These are phyloP conservation scores for Cotesia chilonis DNA, from an alignment of 1,140 invertebrate genomes.

Conservation along the genomic window DNA sequence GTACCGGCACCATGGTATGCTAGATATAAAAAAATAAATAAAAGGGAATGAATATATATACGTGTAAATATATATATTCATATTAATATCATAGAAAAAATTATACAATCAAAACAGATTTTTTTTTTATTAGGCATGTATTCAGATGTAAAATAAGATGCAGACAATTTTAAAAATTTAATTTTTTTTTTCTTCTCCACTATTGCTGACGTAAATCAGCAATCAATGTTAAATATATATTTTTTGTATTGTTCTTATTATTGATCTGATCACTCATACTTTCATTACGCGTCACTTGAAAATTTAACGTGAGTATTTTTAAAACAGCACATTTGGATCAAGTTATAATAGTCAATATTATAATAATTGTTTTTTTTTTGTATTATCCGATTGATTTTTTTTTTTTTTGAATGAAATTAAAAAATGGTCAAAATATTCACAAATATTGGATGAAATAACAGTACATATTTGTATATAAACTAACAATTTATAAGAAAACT, in stretches of 20 bases:
- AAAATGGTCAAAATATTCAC: slow-evolving; percentile 11
- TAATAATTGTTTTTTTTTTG: slow-evolving; percentile 33
- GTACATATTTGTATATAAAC: neutral
- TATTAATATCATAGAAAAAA: slow-evolving; percentile 4
- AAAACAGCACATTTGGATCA: slow-evolving; percentile 40
- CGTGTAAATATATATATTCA: neutral
- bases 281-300: slow-evolving; percentile 49
- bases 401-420: neutral
- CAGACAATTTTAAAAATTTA: slow-evolving; percentile 48
- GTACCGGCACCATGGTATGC: neutral
- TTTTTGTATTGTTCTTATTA: neutral
- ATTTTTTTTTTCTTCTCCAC: slow-evolving; percentile 38
- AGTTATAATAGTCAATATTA: slow-evolving; percentile 24
- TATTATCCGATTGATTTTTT: neutral
- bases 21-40: neutral
- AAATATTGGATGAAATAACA: slow-evolving; percentile 24
- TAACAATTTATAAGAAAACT: too few species aligned
- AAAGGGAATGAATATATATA: neutral
- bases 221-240: neutral
- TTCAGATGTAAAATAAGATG: slow-evolving; percentile 60
- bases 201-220: slow-evolving; percentile 17
- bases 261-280: slow-evolving; percentile 37
- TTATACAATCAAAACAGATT: slow-evolving; percentile 56
- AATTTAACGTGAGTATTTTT: slow-evolving; percentile 40
- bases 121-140: slow-evolving; percentile 61